Base-by-base conservation (phyloP, 1,140 invertebrate species). In the Neuroterus valhalla region DNA sequence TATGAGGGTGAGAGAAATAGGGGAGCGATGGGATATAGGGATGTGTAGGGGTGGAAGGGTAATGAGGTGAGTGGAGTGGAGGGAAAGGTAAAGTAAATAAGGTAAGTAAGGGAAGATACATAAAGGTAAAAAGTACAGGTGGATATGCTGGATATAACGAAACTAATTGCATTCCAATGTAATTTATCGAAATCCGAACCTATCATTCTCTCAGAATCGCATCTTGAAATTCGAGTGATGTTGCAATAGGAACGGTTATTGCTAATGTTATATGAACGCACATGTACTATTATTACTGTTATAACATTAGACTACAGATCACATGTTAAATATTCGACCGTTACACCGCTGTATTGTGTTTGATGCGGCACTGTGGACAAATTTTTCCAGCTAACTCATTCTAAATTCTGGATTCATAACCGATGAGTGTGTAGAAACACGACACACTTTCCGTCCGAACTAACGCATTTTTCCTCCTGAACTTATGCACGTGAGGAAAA, bases 201-300 rank as follows among this genome's bases (percentile, higher is more conserved):
- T 38, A 38, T 38, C 10, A 38, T 38, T 1, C 31, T 38, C 31
- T 38, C 10, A 38, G 31, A 38, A 38, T 38, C 31, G 31, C 31
- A 38, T 38, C 31, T 38, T 38, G 31, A 38, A n/a, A 62, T 14
- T 3, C 15, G 14, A 14, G 23, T n/a, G 23, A 62, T 62, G 15
- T n/a, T 62, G 55, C 26, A 62, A 62, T 31, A 48, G 8, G 6
- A 62, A 62, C 31, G 23, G 31, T 62, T 62, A 62, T 23, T 23
- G 17, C 10, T 23, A 31, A 26, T 52, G 19, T 26, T n/a, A 26
- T 26, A 31, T 5, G 50, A 26, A 10, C 21, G 3, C 2, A 14
- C 26, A 19, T n/a, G 17, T 4, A n/a, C 17, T 48, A 17, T 48
- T 48, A 48, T 48, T 48, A 48, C 46, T 17, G 46, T 48, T 48